Evolutionary conservation across 2,113 vertebrate species (phyloP), one percentile per base, ranked within the genome.

Genomic region (Rhynchopsitta pachyrhyncha): DNA sequence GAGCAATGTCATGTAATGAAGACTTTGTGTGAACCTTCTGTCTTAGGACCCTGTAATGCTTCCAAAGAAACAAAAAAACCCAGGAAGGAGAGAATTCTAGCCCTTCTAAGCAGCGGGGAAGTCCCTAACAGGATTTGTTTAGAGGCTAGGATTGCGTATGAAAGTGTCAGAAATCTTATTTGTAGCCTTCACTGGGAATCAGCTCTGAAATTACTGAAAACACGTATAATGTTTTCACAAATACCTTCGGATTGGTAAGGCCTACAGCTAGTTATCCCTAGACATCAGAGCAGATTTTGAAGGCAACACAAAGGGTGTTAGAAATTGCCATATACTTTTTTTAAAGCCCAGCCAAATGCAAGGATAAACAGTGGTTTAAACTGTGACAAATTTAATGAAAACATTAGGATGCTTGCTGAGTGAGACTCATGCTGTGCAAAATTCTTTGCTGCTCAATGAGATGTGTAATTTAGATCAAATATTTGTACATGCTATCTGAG

Each of bases 391-490:
- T 86, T 84, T 94, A 94, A 88, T 90, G 66, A 90, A 73, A 95
- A 92, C 52, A 93, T 88, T 78, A 82, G 69, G 83, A 93, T 92
- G 86, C 90, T 95, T 96, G 90, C 82, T 57, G 93, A 78, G 93
- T 93, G 92, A 95, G 94, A 71, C 82, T 92, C 80, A 44, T 2
- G 77, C 92, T 93, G 86, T 66, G 95, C 92, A 76, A 83, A 90
- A 90, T 92, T 96, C 92, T 90, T 96, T 93, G 90, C 82, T 96
- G 90, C 76, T 95, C 93, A 95, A 64, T 49, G 82, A 92, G 89
- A 83, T 96, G 92, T 77, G 80, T 94, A 96, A 93, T 93, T 96
- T 75, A 92, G 80, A 81, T 64, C 76, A 90, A 96, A 96, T 96
- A 93, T 96, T 96, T 95, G 90, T 86, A 41, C 37, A 17, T 74